A percentile compares a stretch with the other conserved stretches of the same genome.
Conservation (phyloP, 1,140 invertebrate genomes). For the Heliconius hermathena region DNA sequence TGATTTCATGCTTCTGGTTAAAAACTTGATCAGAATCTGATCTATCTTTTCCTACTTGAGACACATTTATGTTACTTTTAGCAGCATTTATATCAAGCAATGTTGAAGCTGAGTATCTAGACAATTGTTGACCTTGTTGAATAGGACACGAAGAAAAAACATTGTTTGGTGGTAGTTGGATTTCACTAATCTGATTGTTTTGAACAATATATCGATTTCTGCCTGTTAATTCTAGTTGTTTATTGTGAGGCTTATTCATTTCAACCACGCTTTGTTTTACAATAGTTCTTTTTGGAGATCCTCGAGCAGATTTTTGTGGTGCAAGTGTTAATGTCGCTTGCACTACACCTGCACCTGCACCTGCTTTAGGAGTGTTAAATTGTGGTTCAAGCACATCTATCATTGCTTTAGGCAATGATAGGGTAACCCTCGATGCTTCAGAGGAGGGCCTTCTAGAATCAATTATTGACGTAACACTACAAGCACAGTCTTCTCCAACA, state of each 20-base stretch:
- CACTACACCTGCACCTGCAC: slow-evolving; percentile 60
- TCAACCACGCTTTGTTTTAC: slow-evolving; percentile 78
- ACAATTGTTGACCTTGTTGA: slow-evolving; percentile 78
- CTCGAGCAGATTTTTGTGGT: slow-evolving; percentile 73
- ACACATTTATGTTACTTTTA: slow-evolving; percentile 58
- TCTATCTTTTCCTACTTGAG: slow-evolving; percentile 59
- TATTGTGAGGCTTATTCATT: slow-evolving; percentile 71
- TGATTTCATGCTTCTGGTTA: slow-evolving; percentile 68
- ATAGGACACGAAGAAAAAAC: slow-evolving; percentile 73
- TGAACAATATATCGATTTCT: slow-evolving; percentile 80
- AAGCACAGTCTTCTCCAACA: slow-evolving; percentile 73
- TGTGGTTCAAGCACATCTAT: slow-evolving; percentile 76
- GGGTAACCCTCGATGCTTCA: slow-evolving; percentile 77
- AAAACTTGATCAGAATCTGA: slow-evolving; percentile 57
- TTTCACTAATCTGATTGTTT: slow-evolving; percentile 81
- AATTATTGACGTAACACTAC: slow-evolving; percentile 75
- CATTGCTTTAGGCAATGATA: slow-evolving; percentile 74
- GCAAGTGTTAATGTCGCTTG: slow-evolving; percentile 78
- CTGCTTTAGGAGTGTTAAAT: slow-evolving; percentile 65
- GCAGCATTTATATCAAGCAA: slow-evolving; percentile 76
- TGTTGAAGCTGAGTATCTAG: slow-evolving; percentile 83
- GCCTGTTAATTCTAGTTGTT: slow-evolving; percentile 75
- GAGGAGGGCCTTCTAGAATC: slow-evolving; percentile 80
- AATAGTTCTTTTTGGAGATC: slow-evolving; percentile 74
- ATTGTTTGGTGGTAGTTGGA: slow-evolving; percentile 74